These are phyloP conservation scores for Oncorhynchus nerka DNA, from an alignment of 2,113 vertebrate genomes.

Conservation along the genomic window DNA sequence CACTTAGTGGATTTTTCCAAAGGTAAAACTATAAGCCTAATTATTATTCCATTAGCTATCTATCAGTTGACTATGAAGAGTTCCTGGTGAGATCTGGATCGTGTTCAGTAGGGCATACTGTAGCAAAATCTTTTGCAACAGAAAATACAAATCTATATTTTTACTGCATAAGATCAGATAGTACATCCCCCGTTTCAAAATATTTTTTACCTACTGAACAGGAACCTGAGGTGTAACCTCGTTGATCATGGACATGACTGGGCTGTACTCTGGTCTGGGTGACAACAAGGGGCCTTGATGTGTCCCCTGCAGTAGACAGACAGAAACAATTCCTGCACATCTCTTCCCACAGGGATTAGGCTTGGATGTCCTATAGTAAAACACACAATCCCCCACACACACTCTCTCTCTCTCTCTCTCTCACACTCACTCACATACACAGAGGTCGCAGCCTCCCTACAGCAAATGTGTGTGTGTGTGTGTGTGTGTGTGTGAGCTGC, in stretches of 20 bases:
- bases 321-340: conserved; percentile 2
- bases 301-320: neutral
- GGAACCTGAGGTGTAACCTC: no score
- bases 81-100: no score
- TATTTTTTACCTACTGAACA: no score
- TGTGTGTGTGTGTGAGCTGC: conserved; percentile 5
- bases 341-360: conserved; percentile 53
- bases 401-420: conserved; percentile 5
- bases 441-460: conserved; percentile 32
- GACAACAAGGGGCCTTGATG: neutral
- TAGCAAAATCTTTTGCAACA: no score
- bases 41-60: neutral
- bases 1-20: no score
- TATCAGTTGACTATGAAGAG: neutral
- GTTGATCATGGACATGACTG: neutral
- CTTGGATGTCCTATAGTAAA: conserved; percentile 29
- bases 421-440: no score
- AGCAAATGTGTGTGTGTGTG: conserved; percentile 32
- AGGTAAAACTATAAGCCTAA: neutral
- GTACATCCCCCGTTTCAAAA: no score
- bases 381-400: conserved; percentile 2
- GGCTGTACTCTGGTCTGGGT: neutral
- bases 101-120: no score
- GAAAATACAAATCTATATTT: no score
- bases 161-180: neutral